phyloP scores from a whole-genome alignment of 2,888 invertebrate species.

The Choreutis nemorana region DNA sequence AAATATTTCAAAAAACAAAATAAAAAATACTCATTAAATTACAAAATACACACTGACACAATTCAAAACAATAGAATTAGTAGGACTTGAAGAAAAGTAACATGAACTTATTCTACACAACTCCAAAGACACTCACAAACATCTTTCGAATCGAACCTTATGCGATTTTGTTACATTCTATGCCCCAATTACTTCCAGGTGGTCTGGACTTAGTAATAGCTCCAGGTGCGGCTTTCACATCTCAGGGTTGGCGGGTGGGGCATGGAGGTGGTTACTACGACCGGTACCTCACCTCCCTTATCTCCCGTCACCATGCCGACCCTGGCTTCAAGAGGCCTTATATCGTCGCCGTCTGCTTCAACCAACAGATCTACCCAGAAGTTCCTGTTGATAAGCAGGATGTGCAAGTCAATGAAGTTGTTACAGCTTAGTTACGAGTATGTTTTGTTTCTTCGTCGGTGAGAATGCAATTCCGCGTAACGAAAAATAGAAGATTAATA shows the following conservation, averaged over 20 bases:
- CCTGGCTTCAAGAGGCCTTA: slow-evolving; percentile 32
- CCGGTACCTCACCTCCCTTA: slow-evolving; percentile 62
- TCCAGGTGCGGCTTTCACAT: slow-evolving; percentile 86
- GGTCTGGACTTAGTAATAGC: slow-evolving; percentile 82
- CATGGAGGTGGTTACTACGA: slow-evolving; percentile 92
- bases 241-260: slow-evolving; percentile 68
- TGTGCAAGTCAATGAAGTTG: slow-evolving; percentile 69
- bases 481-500: too few species aligned
- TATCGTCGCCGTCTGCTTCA: slow-evolving; percentile 73
- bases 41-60: too few species aligned
- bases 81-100: too few species aligned
- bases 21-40: too few species aligned
- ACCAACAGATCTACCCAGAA: slow-evolving; percentile 75
- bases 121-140: too few species aligned
- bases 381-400: slow-evolving; percentile 74
- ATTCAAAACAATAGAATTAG: too few species aligned
- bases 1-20: too few species aligned
- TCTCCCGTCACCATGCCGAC: slow-evolving; percentile 14
- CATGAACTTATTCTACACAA: too few species aligned
- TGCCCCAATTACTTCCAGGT: slow-evolving; percentile 46
- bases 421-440: too few species aligned
- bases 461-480: too few species aligned
- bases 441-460: too few species aligned
- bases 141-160: not conserved
- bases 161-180: not conserved